Evolutionary conservation across 2,113 vertebrate genomes (phyloP), one percentile per base, ranked within the genome.

Genomic region (Pterocles burchelli): DNA sequence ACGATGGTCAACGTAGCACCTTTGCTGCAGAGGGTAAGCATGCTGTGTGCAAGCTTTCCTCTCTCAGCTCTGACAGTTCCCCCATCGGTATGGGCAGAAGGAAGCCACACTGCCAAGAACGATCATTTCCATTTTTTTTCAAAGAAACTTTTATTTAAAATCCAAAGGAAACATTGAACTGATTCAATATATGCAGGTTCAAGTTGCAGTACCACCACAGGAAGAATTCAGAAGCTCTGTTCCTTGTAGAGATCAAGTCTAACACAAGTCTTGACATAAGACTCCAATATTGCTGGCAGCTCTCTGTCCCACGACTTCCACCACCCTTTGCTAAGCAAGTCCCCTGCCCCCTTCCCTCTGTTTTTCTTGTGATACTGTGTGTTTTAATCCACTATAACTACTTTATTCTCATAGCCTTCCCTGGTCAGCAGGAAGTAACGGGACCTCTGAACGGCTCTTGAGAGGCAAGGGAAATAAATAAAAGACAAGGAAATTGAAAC

Each of bases 391-490:
- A 48, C 49, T 78, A 6, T 49, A 87, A 82, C 45, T 89, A 57
- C 89, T 92, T 88, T 85, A 73, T 89, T 96, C 95, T 95, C 84
- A 75, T 72, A 85, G 89, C 49, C 62, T 96, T 88, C 71, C 63
- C 74, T 58, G 77, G 77, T 43, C 91, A 94, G 91, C 85, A 95
- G 95, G 95, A 91, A 91, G 87, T 71, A 95, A 89, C 49, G 62
- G 73, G 81, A 94, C 87, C 84, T 87, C 78, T 6, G 41, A 88
- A 82, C 0, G 2, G 43, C 87, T 94, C 85, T 89, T 31, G 85
- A 93, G 89, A 85, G 46, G 71, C 71, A 91, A 93, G 77, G 25
- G 93, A 96, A 97, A 96, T 89, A 97, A 95, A 96, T 95, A 93
- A 88, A 90, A 94, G 90, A 65, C 84, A 82, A 91, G 78, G 91